Conservation (phyloP, 2,113 vertebrate species). For the Scortum barcoo region DNA sequence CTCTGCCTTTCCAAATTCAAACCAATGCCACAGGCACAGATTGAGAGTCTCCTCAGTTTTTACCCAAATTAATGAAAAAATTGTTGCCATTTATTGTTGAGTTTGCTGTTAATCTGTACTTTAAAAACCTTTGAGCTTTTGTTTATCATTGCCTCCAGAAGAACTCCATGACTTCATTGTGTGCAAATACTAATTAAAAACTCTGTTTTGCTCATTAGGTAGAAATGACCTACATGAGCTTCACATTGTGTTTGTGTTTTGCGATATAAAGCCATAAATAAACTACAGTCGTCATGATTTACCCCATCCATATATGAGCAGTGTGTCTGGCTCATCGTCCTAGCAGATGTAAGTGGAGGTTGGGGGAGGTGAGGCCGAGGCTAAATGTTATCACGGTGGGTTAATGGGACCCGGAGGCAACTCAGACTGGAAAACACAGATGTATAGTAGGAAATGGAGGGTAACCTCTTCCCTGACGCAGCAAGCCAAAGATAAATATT, state of each 20-base stretch:
- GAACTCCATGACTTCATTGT: not conserved
- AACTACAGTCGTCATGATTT: slow-evolving; percentile 5
- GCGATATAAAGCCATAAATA: not conserved
- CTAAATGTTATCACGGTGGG: slow-evolving; percentile 53
- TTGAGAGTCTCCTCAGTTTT: not conserved
- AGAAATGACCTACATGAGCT: not conserved
- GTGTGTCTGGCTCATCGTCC: slow-evolving; percentile 34
- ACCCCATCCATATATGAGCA: not conserved
- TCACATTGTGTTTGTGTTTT: not conserved
- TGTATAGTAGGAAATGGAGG: slow-evolving; percentile 5
- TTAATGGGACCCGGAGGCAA: slow-evolving; percentile 48
- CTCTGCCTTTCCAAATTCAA: not conserved
- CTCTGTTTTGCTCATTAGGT: not conserved
- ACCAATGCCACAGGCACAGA: not conserved
- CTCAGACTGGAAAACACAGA: slow-evolving; percentile 21
- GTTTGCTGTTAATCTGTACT: not conserved
- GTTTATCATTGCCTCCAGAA: slow-evolving; percentile 2
- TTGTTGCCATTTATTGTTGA: not conserved
- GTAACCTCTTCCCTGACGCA: slow-evolving; percentile 16
- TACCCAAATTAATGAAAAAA: not conserved
- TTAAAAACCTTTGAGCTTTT: slow-evolving; percentile 11
- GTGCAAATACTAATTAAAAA: no score
- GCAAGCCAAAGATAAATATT: not conserved
- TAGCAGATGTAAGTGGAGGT: not conserved
- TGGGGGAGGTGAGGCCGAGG: slow-evolving; percentile 37